Conservation (phyloP, 92 coral and sea anemone genomes). For the Bergia sp. region DNA sequence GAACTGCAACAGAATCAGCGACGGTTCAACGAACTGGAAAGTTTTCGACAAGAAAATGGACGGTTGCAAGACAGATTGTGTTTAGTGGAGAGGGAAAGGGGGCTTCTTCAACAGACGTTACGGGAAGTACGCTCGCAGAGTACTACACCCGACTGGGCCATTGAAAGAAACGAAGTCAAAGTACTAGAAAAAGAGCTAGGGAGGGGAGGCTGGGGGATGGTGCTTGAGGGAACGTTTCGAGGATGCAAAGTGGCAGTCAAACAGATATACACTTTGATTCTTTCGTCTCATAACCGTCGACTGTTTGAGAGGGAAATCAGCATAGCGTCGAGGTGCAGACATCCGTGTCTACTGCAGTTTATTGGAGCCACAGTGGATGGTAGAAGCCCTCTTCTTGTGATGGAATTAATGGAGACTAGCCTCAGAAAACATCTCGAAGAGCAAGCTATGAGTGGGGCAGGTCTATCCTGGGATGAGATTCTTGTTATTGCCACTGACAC, state of each 20-base stretch:
- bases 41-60: not conserved
- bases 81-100: not conserved
- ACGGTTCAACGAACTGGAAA: not conserved
- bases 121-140: slow-evolving; percentile 12
- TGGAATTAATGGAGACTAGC: slow-evolving; percentile 58
- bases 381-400: slow-evolving; percentile 52
- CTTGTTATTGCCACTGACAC: slow-evolving; percentile 48
- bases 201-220: slow-evolving; percentile 67
- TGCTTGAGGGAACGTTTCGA: slow-evolving; percentile 58
- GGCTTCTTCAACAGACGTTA: slow-evolving; percentile 7
- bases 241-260: slow-evolving; percentile 68
- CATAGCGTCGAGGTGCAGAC: slow-evolving; percentile 64
- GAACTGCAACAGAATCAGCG: not conserved
- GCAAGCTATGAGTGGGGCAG: not conserved
- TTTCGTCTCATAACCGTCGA: slow-evolving; percentile 55
- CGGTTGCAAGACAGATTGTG: slow-evolving; percentile 6
- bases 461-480: slow-evolving; percentile 40
- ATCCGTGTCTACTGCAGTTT: slow-evolving; percentile 69
- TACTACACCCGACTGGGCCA: slow-evolving; percentile 49
- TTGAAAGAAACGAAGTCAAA: slow-evolving; percentile 44
- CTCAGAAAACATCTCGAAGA: slow-evolving; percentile 41
- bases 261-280: slow-evolving; percentile 48
- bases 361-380: slow-evolving; percentile 61
- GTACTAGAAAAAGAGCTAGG: slow-evolving; percentile 57
- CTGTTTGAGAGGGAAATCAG: slow-evolving; percentile 69